Evolutionary conservation across 1,140 invertebrate species (phyloP).

Genomic region (Alviniconcha marisindica): DNA sequence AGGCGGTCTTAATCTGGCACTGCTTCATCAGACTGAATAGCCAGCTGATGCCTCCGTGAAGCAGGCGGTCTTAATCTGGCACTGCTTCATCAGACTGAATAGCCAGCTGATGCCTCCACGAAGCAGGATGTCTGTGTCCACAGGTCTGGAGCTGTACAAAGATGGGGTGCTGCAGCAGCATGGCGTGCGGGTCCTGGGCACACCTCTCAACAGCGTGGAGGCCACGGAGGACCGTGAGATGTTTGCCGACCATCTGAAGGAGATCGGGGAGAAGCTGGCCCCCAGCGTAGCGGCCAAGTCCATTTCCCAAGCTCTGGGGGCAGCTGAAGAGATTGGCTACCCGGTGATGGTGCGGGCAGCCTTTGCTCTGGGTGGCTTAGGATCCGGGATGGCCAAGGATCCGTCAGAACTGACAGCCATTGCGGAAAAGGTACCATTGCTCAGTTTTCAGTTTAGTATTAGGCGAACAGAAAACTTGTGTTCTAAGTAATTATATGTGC

Average conservation of each 20-base stretch:
- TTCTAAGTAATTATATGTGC: no score
- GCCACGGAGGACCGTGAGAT: slow-evolving; percentile 97
- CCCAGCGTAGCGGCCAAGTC: slow-evolving; percentile 92
- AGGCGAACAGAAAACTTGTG: no score
- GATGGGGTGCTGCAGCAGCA: slow-evolving; percentile 91
- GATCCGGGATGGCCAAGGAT: slow-evolving; percentile 92
- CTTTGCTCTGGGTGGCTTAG: slow-evolving; percentile 96
- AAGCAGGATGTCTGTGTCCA: not conserved
- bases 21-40: no score
- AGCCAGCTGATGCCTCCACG: no score
- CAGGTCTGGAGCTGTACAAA: slow-evolving; percentile 79
- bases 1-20: no score
- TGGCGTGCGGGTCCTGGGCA: slow-evolving; percentile 77
- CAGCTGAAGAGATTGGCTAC: slow-evolving; percentile 91
- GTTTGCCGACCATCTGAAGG: slow-evolving; percentile 91
- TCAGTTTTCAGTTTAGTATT: no score
- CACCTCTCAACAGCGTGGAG: slow-evolving; percentile 95
- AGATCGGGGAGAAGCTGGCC: slow-evolving; percentile 94
- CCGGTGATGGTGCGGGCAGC: slow-evolving; percentile 96
- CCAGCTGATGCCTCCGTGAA: no score
- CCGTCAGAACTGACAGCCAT: slow-evolving; percentile 43
- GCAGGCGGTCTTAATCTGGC: no score
- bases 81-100: no score
- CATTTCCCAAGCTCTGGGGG: slow-evolving; percentile 85
- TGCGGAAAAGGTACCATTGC: slow-evolving; percentile 44